These are phyloP conservation scores for Saiga tatarica DNA, from an alignment of 2,113 vertebrate species.

Conservation along the genomic window DNA sequence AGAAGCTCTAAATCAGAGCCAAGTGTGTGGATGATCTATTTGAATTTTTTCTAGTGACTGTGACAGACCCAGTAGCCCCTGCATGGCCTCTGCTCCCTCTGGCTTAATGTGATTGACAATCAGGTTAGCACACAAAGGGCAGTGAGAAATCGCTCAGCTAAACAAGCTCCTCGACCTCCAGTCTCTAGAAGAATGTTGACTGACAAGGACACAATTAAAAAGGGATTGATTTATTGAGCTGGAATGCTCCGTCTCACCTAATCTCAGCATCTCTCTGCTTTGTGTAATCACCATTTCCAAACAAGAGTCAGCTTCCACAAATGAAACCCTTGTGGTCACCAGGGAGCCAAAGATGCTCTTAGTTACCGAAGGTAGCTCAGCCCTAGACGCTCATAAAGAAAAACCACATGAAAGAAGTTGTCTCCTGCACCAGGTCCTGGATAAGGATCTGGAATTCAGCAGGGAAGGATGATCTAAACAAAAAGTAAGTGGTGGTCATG, in stretches of 20 bases:
- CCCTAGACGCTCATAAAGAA: constrained; percentile 51
- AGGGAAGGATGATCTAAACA: constrained; percentile 45
- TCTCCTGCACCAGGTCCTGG: constrained; percentile 26
- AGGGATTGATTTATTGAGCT: constrained; percentile 69
- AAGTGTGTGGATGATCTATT: neutral
- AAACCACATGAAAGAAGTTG: constrained; percentile 63
- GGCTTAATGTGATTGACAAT: constrained; percentile 39
- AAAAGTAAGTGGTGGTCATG: constrained; percentile 12
- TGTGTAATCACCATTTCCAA: constrained; percentile 54
- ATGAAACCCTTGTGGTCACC: neutral
- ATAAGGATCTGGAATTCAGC: constrained; percentile 68
- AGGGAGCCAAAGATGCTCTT: constrained; percentile 41
- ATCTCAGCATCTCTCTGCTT: constrained; percentile 62
- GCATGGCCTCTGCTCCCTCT: neutral
- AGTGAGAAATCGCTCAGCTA: neutral
- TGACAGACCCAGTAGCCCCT: neutral
- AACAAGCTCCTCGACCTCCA: constrained; percentile 46
- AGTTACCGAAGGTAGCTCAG: constrained; percentile 57
- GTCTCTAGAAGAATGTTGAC: constrained; percentile 56
- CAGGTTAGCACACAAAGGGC: constrained; percentile 20
- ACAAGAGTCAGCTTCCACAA: constrained; percentile 48
- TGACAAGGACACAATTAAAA: constrained; percentile 62
- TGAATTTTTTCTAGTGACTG: neutral
- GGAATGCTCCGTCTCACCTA: constrained; percentile 36
- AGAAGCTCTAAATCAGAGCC: neutral